Conservation (phyloP, 2,797 vertebrate species). For the Oreochromis mossambicus region DNA sequence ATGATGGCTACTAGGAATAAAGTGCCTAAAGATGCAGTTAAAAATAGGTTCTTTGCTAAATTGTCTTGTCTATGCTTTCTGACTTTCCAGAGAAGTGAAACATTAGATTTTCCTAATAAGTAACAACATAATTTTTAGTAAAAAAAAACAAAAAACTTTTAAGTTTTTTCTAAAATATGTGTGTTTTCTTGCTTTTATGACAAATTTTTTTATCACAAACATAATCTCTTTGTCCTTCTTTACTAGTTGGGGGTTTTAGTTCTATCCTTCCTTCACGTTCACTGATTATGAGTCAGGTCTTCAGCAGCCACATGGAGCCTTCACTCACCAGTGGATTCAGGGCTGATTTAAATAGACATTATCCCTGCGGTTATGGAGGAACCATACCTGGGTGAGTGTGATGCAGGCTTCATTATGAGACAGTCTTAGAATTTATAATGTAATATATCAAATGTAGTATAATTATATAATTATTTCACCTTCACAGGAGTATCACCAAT, state of each 20-base stretch:
- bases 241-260: accelerated
- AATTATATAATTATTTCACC: constrained; percentile 1
- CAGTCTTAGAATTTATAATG: neutral
- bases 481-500: constrained; percentile 59
- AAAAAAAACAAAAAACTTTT: too few relatives aligned
- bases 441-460: neutral
- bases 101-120: neutral
- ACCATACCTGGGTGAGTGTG: constrained; percentile 61
- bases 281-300: neutral
- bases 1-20: neutral
- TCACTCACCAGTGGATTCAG: constrained; percentile 18
- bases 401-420: neutral
- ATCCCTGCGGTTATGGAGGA: constrained; percentile 57
- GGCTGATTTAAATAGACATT: constrained; percentile 58
- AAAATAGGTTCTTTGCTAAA: neutral
- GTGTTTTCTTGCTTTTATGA: neutral
- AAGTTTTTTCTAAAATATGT: neutral
- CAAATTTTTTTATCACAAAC: neutral
- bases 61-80: neutral
- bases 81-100: neutral
- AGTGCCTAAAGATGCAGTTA: neutral
- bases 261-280: neutral
- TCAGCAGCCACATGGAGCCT: constrained; percentile 28
- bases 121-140: neutral
- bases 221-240: neutral